These are phyloP conservation scores for Acanthis flammea DNA, from an alignment of 2,797 vertebrate species.

Conservation along the genomic window DNA sequence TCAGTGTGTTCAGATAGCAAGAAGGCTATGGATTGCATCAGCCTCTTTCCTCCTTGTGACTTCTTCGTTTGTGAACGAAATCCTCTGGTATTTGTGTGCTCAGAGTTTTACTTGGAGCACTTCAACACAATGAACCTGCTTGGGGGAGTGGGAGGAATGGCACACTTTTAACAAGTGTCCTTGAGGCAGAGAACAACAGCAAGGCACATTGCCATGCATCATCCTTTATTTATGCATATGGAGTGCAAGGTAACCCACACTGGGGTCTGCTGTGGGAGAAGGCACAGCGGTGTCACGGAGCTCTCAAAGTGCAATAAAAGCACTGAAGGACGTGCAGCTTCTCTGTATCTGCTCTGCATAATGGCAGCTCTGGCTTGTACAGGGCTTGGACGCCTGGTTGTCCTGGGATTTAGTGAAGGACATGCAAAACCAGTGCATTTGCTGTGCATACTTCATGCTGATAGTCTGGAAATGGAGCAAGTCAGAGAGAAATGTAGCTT, in stretches of 20 bases:
- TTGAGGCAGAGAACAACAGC: conserved; percentile 16
- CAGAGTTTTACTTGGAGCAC: not conserved
- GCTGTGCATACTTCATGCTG: not conserved
- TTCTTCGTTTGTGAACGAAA: not conserved
- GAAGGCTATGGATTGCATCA: not conserved
- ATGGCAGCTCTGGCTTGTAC: not conserved
- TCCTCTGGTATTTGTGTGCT: not conserved
- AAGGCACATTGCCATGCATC: not conserved
- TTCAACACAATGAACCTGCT: not conserved
- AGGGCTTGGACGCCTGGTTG: not conserved
- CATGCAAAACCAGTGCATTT: conserved; percentile 9
- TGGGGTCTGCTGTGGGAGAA: not conserved
- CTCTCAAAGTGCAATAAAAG: not conserved
- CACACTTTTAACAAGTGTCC: conserved; percentile 1
- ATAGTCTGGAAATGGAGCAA: conserved; percentile 29
- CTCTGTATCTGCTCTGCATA: not conserved
- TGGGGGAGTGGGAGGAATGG: not conserved
- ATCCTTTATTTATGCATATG: conserved; percentile 5
- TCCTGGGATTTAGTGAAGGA: conserved; percentile 35
- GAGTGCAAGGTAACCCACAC: not conserved
- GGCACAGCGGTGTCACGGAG: not conserved
- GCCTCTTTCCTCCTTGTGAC: not conserved
- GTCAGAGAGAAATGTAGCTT: not conserved
- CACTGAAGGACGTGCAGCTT: not conserved
- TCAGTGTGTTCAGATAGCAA: not conserved